Evolutionary conservation across 2,888 invertebrate species (phyloP), one percentile per base, ranked within the genome.

Genomic region (Lamellibrachia columna): DNA sequence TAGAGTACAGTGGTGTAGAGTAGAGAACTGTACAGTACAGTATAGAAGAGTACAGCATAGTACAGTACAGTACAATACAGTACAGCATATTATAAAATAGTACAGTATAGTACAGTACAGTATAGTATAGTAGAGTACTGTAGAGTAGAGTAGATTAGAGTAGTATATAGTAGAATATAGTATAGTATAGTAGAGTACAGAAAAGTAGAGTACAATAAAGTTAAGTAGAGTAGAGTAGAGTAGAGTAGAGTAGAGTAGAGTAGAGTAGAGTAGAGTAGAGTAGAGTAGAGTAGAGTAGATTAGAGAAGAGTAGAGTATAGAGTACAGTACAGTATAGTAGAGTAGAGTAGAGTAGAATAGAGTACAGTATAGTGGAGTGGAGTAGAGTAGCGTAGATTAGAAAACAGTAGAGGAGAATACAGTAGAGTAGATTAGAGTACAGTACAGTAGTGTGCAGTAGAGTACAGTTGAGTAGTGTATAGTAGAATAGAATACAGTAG

Each of bases 181-280:
- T n/a, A n/a, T n/a, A n/a, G n/a, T n/a, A n/a, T 9, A 90, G 52
- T 9, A 40, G 52, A 90, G 28, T 9, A 90, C 90, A 90, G 40
- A 6, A 90, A 8, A 90, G 90, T 9, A 90, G 52, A 90, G 90
- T 9, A 90, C 52, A 40, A 8, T 9, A 90, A 6, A 90, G 90
- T 9, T 7, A 9, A 90, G 90, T 9, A 90, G 7, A 90, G 28
- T 9, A 90, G 7, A 90, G 90, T 9, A 90, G 7, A 90, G 90
- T 9, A 40, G 7, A 90, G 40, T 9, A 90, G 7, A 90, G 52
- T 9, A 90, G 7, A 90, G 90, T 9, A 90, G 7, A 40, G 40
- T 9, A 90, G 7, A 90, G 90, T 9, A 90, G 7, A 92, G 92
- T 60, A 92, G 7, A 92, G 28, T n/a, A 92, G 7, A 92, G 92